Conservation (phyloP, 1,140 invertebrate genomes). For the Caenorhabditis inopinata region DNA sequence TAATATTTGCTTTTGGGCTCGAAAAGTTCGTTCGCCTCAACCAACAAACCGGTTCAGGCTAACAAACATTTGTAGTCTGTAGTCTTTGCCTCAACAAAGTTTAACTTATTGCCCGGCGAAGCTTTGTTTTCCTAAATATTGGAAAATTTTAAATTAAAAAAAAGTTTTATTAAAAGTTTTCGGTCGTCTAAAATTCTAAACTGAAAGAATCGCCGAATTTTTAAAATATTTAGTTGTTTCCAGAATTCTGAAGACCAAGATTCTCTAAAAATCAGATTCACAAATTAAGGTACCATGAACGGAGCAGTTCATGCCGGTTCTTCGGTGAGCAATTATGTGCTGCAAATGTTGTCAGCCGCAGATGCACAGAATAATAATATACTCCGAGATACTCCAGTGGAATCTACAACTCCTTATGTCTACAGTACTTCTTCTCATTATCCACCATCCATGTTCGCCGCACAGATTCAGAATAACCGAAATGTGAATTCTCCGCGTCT, state of each 20-base stretch:
- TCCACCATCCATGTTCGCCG: background rate
- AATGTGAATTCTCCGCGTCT: background rate
- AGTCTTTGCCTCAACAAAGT: background rate
- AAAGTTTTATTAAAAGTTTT: too few species aligned
- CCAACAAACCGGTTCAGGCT: too few species aligned
- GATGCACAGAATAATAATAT: background rate
- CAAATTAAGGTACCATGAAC: background rate
- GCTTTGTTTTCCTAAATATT: too few species aligned
- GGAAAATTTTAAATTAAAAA: too few species aligned
- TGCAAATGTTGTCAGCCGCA: background rate
- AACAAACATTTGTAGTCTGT: background rate
- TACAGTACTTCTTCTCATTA: constrained; percentile 19
- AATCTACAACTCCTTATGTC: constrained; percentile 15
- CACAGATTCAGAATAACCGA: background rate
- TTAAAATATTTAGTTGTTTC: too few species aligned
- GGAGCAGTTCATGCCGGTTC: background rate
- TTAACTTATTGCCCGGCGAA: too few species aligned
- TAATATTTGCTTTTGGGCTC: too few species aligned
- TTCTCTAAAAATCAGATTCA: too few species aligned
- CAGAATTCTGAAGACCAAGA: too few species aligned
- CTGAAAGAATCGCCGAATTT: too few species aligned
- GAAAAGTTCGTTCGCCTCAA: too few species aligned
- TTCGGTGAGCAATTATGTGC: background rate
- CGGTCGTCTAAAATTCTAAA: too few species aligned
- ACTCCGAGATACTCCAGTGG: background rate